Base-by-base conservation (phyloP, 2,797 vertebrate species). In the Eutrigla gurnardus region DNA sequence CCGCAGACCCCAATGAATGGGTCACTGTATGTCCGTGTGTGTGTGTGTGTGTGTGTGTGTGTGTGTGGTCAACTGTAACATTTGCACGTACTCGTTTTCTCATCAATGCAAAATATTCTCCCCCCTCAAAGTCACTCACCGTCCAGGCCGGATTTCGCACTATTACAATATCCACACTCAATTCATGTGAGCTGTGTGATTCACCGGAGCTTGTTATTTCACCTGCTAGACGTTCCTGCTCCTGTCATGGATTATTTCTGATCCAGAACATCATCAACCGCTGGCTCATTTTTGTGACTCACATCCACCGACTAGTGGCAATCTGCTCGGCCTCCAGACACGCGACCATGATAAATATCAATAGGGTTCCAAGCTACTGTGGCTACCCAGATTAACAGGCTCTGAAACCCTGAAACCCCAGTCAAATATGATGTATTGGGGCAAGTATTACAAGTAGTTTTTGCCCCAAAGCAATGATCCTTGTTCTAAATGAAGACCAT, bases 1-100 rank as follows among this genome's bases (percentile, higher is more conserved):
- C 78, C 73, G 18, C 88, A 89, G 83, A 80, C 77, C 83, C 83
- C 80, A 80, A 92, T 93, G 89, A 92, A 92, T 92, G 86, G 91
- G 84, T 90, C 88, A 83, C 86, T 93, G 77, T 88, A 73, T 89
- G 80, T 82, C 67, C 47, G 4, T 18, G 52, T 47, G 55, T 37
- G 54, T 63, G 57, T 68, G 52, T 42, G 47, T 47, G 43, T 64
- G 50, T 62, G 32, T 47, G 60, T 59, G 54, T 52, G 45, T 59
- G 49, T 42, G 15, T 61, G 32, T 45, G 65, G 85, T 86, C 73
- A 82, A 69, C 67, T 73, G 68, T 67, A 87, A 83, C 71, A 18
- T 84, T 80, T 84, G 72, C 75, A 65, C 82, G 25, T 25, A 82
- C 74, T 85, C 15, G 32, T 75, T 86, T 86, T 86, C 83, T 86